Evolutionary conservation across 2,113 vertebrate species (phyloP).

Genomic region (Anguilla rostrata): DNA sequence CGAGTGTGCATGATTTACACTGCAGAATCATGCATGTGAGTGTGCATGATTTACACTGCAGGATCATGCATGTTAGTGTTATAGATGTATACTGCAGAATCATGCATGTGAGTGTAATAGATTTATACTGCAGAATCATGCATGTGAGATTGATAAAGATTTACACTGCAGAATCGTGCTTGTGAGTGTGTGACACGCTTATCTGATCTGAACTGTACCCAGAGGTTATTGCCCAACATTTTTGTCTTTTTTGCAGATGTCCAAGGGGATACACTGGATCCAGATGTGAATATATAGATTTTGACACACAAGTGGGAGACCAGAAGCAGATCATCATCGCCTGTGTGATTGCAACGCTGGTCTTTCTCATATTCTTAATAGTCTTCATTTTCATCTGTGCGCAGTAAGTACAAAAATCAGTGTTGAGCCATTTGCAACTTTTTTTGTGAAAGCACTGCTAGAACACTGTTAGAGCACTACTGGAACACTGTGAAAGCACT

Average conservation of each 20-base stretch:
- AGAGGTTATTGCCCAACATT: neutral
- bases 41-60: no score
- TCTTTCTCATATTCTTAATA: slow-evolving; percentile 73
- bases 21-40: no score
- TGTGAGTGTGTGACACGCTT: no score
- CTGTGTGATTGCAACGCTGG: slow-evolving; percentile 65
- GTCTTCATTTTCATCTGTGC: slow-evolving; percentile 71
- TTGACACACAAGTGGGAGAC: slow-evolving; percentile 60
- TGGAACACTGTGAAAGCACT: no score
- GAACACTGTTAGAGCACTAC: no score
- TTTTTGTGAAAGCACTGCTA: neutral
- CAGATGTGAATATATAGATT: slow-evolving; percentile 75
- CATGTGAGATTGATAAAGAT: no score
- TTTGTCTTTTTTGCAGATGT: slow-evolving; percentile 64
- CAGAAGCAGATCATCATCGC: slow-evolving; percentile 70
- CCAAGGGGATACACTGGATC: slow-evolving; percentile 68
- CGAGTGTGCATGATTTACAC: no score
- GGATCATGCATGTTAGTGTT: no score
- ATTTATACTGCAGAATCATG: no score
- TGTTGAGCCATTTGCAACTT: neutral
- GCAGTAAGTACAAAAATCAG: slow-evolving; percentile 69
- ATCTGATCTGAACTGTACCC: neutral
- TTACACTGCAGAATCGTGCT: neutral
- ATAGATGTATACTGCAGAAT: neutral
- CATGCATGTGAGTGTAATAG: neutral